Percentiles rank a stretch among this genome's conserved stretches.
phyloP scores from a whole-genome alignment of 37 sponge, comb jelly and placozoan genomes.

The Corticium candelabrum region DNA sequence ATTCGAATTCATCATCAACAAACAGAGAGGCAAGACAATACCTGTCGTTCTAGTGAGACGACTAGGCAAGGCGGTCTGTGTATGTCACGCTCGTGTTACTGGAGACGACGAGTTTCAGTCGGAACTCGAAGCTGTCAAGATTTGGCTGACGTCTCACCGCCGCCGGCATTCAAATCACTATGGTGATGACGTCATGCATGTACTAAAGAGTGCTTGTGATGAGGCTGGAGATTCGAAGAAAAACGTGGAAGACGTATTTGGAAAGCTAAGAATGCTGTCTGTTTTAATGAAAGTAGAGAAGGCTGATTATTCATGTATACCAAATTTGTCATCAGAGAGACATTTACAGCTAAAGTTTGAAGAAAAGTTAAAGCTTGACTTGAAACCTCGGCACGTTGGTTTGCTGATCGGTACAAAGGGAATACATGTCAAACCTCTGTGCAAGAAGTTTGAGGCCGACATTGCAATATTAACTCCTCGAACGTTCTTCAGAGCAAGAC shows the following conservation, averaged over 20 bases:
- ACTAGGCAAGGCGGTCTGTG: background rate
- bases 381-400: background rate
- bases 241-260: background rate
- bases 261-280: background rate
- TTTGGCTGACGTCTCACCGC: background rate
- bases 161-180: background rate
- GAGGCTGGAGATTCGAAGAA: background rate
- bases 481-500: background rate
- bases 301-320: background rate
- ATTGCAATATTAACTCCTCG: too few relatives aligned
- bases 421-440: background rate
- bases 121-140: too few relatives aligned
- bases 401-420: background rate
- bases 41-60: background rate
- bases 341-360: too few relatives aligned
- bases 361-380: too few relatives aligned
- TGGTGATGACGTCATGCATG: background rate
- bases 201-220: background rate
- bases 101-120: too few relatives aligned
- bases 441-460: background rate
- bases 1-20: background rate
- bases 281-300: background rate
- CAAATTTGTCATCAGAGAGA: too few relatives aligned
- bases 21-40: background rate
- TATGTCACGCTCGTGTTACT: background rate